Base-by-base conservation (phyloP, 2,113 vertebrate species). In the Notiomystis cincta region DNA sequence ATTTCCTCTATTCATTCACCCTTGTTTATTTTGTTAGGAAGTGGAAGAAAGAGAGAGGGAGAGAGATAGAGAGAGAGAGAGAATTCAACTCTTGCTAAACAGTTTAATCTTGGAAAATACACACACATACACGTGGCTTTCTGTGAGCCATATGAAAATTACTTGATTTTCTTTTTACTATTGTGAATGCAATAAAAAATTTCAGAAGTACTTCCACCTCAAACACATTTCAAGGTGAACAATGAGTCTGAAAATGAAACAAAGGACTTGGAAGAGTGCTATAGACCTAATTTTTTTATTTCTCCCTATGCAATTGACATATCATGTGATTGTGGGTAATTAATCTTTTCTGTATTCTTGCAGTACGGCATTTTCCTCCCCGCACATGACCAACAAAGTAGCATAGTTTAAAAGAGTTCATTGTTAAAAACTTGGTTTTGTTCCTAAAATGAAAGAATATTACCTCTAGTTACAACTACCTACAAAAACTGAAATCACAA, bases 121-220 rank as follows among this genome's bases (percentile, higher is more conserved):
- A 35, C 56, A 38, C 9, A 50, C 4, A 16, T 10, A 20, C 20
- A 58, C 9, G 15, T 2, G 3, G 24, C 4, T 80, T 86, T 65
- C 33, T 50, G 15, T 17, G 9, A 81, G 5, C 3, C 15, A 13
- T 22, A 66, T 7, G 24, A 77, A 82, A 88, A 50, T 12, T 7
- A 8, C 0, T 4, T n/a, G n/a, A n/a, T 12, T 38, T 31, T 27
- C 25, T 47, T 62, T 54, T 27, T 10, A 40, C 2, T 3, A 28
- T 12, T 57, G 4, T 35, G 62, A 75, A 31, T 47, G 7, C 2
- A 79, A 48, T 14, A 58, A 28, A 57, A 60, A 54, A 51, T 31
- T 70, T 15, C 61, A 79, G 8, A n/a, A 38, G 0, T 30, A 21
- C 27, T 56, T 65, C 25, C 57, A 40, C 58, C 4, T 73, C 9